Percentiles rank a stretch among this genome's conserved stretches.
Evolutionary conservation across 1,140 invertebrate genomes (phyloP).

Genomic region (Cardiocondyla obscurior): DNA sequence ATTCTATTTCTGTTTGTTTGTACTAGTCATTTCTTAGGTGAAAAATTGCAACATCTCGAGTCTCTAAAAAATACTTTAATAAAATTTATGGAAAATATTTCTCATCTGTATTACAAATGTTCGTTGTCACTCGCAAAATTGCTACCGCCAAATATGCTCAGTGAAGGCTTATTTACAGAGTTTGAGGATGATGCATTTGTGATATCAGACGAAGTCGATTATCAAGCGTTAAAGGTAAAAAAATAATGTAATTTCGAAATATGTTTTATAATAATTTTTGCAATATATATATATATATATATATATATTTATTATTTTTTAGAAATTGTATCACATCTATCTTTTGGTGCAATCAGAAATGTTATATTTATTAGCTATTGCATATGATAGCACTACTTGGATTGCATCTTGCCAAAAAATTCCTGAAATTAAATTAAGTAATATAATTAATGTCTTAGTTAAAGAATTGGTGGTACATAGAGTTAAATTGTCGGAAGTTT

Average conservation of each 20-base stretch:
- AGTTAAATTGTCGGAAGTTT: slow-evolving; percentile 64
- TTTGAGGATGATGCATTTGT: slow-evolving; percentile 70
- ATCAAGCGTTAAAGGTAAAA: slow-evolving; percentile 73
- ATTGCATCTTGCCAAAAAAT: slow-evolving; percentile 43
- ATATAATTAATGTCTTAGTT: slow-evolving; percentile 66
- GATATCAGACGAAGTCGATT: slow-evolving; percentile 73
- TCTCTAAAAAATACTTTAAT: slow-evolving; percentile 71
- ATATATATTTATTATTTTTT: slow-evolving; percentile 46
- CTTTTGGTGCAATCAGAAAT: slow-evolving; percentile 80
- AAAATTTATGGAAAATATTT: slow-evolving; percentile 72
- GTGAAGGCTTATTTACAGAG: slow-evolving; percentile 66
- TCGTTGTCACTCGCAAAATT: slow-evolving; percentile 67
- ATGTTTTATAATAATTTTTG: not conserved
- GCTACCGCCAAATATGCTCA: slow-evolving; percentile 60
- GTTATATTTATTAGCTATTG: slow-evolving; percentile 75
- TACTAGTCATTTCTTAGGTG: slow-evolving; percentile 64
- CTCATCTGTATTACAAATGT: slow-evolving; percentile 67
- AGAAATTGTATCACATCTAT: slow-evolving; percentile 79
- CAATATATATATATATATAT: slow-evolving; percentile 9
- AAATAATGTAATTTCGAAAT: not conserved
- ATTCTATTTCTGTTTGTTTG: slow-evolving; percentile 19
- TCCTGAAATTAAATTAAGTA: slow-evolving; percentile 66
- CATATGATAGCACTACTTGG: slow-evolving; percentile 66
- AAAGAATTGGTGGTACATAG: slow-evolving; percentile 60
- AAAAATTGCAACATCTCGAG: slow-evolving; percentile 73